Base-by-base conservation (phyloP, 1,140 invertebrate genomes). In the Apis cerana region DNA sequence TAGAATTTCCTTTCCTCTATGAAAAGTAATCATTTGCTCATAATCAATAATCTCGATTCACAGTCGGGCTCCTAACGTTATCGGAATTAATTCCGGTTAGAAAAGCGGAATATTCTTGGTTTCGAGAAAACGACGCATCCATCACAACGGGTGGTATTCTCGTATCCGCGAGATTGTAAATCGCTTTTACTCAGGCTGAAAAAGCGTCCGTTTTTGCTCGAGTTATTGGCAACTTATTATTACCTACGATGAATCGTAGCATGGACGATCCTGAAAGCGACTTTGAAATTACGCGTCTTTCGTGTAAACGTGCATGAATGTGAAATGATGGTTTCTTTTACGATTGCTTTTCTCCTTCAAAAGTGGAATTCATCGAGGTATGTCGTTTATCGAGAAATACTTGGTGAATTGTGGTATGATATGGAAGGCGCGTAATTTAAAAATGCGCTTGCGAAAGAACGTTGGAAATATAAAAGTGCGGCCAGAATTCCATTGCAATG, bases 401-500 rank as follows among this genome's bases (percentile, higher is more conserved):
- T 19, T 21, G 12, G 50, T 27, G 68, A 21, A 43, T 70, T 70
- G 52, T n/a, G 50, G 10, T 1, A 5, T 21, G 52, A 11, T 77
- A 48, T 48, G 58, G 64, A 27, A 59, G 59, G 56, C 56, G 1
- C 3, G 58, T 2, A 48, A 8, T 48, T 52, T 64, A 15, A 43
- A 64, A 56, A 27, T 50, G 27, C 64, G 10, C 23, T 27, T 43
- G 33, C 33, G 33, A 10, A 11, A 48, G 13, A n/a, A n/a, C 17
- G 70, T 67, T 15, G 58, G 15, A 13, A 76, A 74, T 68, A 72
- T 17, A 72, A 78, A 80, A 67, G 72, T 62, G 9, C 52, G 52
- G 68, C 50, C 65, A 43, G 61, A 76, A 87, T 86, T 87, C 86
- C 85, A 52, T 83, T 62, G 50, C 21, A 33, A 21, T 83, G 78